Evolutionary conservation across 1,140 invertebrate species (phyloP), one percentile per base, ranked within the genome.

Genomic region (Cydia fagiglandana): DNA sequence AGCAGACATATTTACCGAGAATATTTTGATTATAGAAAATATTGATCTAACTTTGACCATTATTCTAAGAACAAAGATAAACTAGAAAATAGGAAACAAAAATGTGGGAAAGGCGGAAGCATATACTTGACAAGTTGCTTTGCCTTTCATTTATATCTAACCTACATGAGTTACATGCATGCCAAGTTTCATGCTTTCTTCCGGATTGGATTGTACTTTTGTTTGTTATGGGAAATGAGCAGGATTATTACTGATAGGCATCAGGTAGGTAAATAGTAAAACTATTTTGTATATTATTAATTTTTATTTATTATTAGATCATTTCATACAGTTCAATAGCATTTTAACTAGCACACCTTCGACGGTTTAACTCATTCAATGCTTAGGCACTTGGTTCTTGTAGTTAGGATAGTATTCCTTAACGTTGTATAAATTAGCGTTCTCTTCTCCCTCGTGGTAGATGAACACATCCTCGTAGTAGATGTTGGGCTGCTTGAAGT

Each of bases 401-500:
- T 24, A 24, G 56, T 24, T 24, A 12, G 56, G 56, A 2, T 61
- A 61, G 56, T 61, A 61, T 10, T 61, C 86, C 56, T 24, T 2
- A 50, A 80, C 77, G 74, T 86, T 85, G 75, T 84, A 83, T 53
- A 85, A 77, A 77, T 89, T 88, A 9, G 84, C 68, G 24, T 93
- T 93, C 6, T 93, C 86, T 64, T 94, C 93, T 50, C 91, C 92
- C 78, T 95, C 94, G 78, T 95, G 95, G 87, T 94, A 95, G 78
- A 96, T 94, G 76, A 88, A 86, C 28, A 96, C 93, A 78, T 96
- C 95, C 78, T 95, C 90, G 84, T 95, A 94, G 90, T 93, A 95
- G 87, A 96, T 95, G 88, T 96, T 96, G 4, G 94, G 93, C 73
- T 95, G 94, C 77, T 93, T 87, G 89, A 94, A 95, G 86, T 93